Evolutionary conservation across 1,140 invertebrate species (phyloP).

Genomic region (Drosophila miranda): DNA sequence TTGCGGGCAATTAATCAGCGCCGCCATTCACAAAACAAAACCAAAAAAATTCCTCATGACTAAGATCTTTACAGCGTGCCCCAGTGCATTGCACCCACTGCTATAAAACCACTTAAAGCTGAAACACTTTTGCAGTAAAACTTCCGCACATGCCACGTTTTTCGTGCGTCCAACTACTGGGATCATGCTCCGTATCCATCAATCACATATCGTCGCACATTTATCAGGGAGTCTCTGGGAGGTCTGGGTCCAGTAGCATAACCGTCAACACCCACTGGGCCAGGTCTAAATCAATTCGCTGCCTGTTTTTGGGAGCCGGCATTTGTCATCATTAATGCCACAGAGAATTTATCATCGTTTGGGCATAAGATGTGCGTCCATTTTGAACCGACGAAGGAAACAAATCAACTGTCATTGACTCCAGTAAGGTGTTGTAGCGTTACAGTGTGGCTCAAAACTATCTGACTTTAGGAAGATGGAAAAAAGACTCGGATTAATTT

Average conservation of each 20-base stretch:
- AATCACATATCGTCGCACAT: conserved; percentile 25
- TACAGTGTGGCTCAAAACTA: conserved; percentile 11
- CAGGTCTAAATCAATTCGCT: conserved; percentile 45
- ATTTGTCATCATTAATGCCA: conserved; percentile 64
- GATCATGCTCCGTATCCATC: conserved; percentile 25
- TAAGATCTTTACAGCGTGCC: conserved; percentile 3
- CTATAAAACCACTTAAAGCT: conserved; percentile 1
- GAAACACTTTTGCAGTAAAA: conserved; percentile 2
- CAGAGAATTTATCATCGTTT: conserved; percentile 53
- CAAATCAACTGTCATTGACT: conserved; percentile 47
- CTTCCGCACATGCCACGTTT: not conserved
- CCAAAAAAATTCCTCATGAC: conserved; percentile 22
- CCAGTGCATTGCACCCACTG: conserved; percentile 21
- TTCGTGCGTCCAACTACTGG: not conserved
- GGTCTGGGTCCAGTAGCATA: conserved; percentile 16
- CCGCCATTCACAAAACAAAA: conserved; percentile 16
- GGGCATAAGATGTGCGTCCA: conserved; percentile 25
- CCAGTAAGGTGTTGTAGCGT: conserved; percentile 10
- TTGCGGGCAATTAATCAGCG: conserved; percentile 29
- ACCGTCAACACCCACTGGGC: conserved; percentile 18
- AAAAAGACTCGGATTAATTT: not conserved
- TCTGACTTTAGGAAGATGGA: not conserved
- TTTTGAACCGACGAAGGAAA: conserved; percentile 56
- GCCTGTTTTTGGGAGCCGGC: conserved; percentile 22
- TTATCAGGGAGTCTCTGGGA: conserved; percentile 13